These are phyloP conservation scores for Ptiloglossa arizonensis DNA, from an alignment of 1,140 invertebrate genomes.

Conservation along the genomic window DNA sequence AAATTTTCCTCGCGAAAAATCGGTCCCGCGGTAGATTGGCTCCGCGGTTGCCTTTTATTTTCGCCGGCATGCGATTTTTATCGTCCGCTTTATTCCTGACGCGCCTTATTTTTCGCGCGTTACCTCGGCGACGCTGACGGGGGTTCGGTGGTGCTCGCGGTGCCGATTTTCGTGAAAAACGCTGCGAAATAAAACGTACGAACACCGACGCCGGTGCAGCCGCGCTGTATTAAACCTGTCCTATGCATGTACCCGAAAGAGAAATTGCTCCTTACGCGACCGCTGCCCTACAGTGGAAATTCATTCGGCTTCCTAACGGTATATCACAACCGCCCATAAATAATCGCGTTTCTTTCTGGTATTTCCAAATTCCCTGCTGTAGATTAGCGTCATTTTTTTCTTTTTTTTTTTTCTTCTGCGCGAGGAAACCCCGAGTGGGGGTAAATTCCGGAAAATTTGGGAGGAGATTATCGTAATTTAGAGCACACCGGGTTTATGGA, in stretches of 20 bases:
- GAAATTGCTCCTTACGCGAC: slow-evolving; percentile 53
- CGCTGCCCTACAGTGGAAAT: not conserved
- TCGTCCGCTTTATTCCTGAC: slow-evolving; percentile 23
- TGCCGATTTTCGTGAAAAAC: slow-evolving; percentile 52
- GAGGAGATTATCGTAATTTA: too few species aligned
- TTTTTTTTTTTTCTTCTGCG: too few species aligned
- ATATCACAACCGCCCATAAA: too few species aligned
- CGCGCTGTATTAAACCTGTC: slow-evolving; percentile 56
- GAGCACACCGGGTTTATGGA: too few species aligned
- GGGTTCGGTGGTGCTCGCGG: not conserved
- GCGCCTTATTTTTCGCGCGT: slow-evolving; percentile 45
- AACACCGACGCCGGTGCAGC: slow-evolving; percentile 23
- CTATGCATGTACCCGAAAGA: slow-evolving; percentile 28
- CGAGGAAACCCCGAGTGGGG: too few species aligned
- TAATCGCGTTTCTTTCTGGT: too few species aligned
- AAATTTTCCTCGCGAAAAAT: not conserved
- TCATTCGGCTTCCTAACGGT: slow-evolving; percentile 8
- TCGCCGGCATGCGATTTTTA: slow-evolving; percentile 23
- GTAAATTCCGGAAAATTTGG: too few species aligned
- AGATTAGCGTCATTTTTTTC: too few species aligned
- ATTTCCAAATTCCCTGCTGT: too few species aligned
- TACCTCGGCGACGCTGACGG: slow-evolving; percentile 32
- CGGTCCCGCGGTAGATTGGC: not conserved
- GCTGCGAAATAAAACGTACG: slow-evolving; percentile 51
- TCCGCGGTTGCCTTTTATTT: slow-evolving; percentile 1